Percentiles rank a stretch among this genome's conserved stretches.
Conservation (phyloP, 2,888 invertebrate genomes). For the Hemistola chrysoprasaria region DNA sequence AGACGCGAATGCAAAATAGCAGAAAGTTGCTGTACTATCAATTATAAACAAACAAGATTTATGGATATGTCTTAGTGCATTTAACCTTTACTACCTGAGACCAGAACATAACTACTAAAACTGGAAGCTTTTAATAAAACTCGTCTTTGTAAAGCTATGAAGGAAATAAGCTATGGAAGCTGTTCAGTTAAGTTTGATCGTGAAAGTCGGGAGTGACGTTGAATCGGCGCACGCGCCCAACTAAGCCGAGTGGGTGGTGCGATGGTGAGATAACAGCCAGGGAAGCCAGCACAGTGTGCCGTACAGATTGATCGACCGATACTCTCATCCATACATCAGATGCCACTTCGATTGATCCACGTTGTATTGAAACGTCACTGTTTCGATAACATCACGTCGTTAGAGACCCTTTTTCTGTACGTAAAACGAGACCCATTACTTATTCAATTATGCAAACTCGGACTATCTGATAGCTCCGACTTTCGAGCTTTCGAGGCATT, state of each 20-base stretch:
- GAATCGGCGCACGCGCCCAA: conserved; percentile 37
- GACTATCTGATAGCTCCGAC: conserved; percentile 61
- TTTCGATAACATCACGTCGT: conserved; percentile 73
- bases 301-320: conserved; percentile 50
- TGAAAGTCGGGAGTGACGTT: conserved; percentile 15
- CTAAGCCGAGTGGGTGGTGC: conserved; percentile 42
- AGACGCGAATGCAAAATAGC: conserved; percentile 29
- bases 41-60: neutral
- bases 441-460: conserved; percentile 73
- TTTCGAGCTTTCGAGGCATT: conserved; percentile 51
- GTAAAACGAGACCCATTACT: conserved; percentile 57
- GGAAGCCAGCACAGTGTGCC: conserved; percentile 29
- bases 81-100: too few relatives aligned
- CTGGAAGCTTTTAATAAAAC: too few relatives aligned
- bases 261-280: conserved; percentile 43
- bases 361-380: conserved; percentile 79
- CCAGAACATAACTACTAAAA: too few relatives aligned
- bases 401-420: conserved; percentile 57
- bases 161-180: neutral
- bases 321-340: conserved; percentile 46
- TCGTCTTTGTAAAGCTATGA: too few relatives aligned
- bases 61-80: too few relatives aligned
- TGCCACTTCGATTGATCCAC: conserved; percentile 56
- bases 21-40: conserved; percentile 6
- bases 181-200: neutral